Percentiles rank a stretch among this genome's conserved stretches.
Conservation (phyloP, 2,797 vertebrate species). For the Hypotaenidia okinawae region DNA sequence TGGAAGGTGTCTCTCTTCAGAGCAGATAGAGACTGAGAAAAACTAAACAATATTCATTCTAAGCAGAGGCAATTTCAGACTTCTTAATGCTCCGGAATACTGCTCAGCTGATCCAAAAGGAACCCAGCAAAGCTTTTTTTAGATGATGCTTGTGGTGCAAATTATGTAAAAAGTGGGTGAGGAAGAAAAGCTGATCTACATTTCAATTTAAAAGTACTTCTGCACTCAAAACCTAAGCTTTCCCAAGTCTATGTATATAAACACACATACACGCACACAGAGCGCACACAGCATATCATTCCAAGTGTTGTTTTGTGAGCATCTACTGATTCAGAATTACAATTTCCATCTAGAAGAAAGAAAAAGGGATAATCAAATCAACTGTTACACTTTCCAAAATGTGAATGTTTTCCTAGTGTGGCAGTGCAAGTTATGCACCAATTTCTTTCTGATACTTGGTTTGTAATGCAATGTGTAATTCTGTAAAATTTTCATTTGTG, state of each 20-base stretch:
- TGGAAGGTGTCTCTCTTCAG: neutral
- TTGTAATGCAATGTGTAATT: neutral
- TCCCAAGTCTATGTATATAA: neutral
- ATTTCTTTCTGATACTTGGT: neutral
- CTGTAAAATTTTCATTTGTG: neutral
- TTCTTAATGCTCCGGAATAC: neutral
- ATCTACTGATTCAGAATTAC: neutral
- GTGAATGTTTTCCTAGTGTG: neutral
- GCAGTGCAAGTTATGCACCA: neutral
- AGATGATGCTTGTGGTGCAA: slow-evolving; percentile 33
- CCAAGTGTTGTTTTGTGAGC: neutral
- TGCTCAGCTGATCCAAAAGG: slow-evolving; percentile 23
- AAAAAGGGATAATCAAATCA: neutral
- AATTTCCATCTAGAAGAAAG: neutral
- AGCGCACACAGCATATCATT: neutral
- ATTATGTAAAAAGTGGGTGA: slow-evolving; percentile 50
- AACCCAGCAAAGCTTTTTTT: slow-evolving; percentile 39
- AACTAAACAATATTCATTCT: neutral
- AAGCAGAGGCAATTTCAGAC: slow-evolving; percentile 9
- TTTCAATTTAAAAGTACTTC: slow-evolving; percentile 36
- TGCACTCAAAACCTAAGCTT: neutral
- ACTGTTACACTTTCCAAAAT: neutral
- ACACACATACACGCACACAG: neutral
- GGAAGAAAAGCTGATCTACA: slow-evolving; percentile 31
- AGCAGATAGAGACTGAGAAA: neutral